phyloP scores from a whole-genome alignment of 2,113 vertebrate genomes.

The Varanus salvator region DNA sequence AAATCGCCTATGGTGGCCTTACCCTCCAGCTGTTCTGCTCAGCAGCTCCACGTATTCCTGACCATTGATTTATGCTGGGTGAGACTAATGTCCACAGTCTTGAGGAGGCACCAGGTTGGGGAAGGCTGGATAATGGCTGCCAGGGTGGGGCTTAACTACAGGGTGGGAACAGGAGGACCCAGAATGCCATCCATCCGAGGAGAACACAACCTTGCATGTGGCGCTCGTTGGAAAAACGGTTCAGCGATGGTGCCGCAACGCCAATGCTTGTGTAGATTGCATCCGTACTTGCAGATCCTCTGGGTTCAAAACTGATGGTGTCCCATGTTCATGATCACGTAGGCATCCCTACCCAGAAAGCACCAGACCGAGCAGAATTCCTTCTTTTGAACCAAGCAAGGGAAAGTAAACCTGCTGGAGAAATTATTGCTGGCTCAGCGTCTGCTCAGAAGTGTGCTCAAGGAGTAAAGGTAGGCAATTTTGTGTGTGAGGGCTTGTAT shows the following conservation, averaged over 20 bases:
- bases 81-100: too few relatives aligned
- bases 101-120: too few relatives aligned
- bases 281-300: not conserved
- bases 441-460: conserved; percentile 77
- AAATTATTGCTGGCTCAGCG: conserved; percentile 72
- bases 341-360: conserved; percentile 80
- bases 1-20: not conserved
- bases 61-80: too few relatives aligned
- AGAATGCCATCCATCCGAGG: not conserved
- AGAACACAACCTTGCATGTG: not conserved
- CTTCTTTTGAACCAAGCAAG: conserved; percentile 70
- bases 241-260: not conserved
- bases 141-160: too few relatives aligned
- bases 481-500: conserved; percentile 15
- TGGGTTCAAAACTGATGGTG: not conserved
- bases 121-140: too few relatives aligned
- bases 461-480: conserved; percentile 81
- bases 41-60: too few relatives aligned
- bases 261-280: too few relatives aligned
- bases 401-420: conserved; percentile 79
- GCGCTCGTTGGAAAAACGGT: not conserved
- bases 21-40: too few relatives aligned
- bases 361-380: conserved; percentile 80
- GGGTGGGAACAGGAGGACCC: too few relatives aligned
- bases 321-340: conserved; percentile 37